phyloP scores from a whole-genome alignment of 2,888 invertebrate species.

The Taenaris catops region DNA sequence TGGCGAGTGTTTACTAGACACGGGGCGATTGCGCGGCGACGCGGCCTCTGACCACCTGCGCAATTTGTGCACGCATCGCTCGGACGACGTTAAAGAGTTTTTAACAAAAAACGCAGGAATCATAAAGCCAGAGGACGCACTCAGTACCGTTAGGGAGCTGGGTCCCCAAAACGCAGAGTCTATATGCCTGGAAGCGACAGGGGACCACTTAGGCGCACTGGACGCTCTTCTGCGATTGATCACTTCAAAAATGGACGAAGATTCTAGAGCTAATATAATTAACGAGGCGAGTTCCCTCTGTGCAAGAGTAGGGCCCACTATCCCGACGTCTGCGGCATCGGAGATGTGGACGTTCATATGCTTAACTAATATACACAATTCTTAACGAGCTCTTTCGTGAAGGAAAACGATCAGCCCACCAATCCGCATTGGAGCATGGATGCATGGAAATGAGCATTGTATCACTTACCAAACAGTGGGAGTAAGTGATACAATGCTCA shows the following conservation, averaged over 20 bases:
- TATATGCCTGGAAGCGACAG: conserved; percentile 56
- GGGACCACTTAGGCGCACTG: conserved; percentile 57
- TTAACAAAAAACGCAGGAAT: conserved; percentile 45
- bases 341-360: conserved; percentile 53
- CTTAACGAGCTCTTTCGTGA: too few species aligned
- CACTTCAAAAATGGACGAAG: conserved; percentile 26
- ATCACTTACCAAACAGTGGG: too few species aligned
- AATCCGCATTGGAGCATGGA: too few species aligned
- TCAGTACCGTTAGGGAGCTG: conserved; percentile 43
- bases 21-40: conserved; percentile 42
- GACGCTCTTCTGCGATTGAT: conserved; percentile 44
- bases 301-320: conserved; percentile 43
- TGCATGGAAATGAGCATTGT: too few species aligned
- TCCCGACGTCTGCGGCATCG: conserved; percentile 37
- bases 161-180: conserved; percentile 54
- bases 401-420: too few species aligned
- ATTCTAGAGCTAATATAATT: conserved; percentile 29
- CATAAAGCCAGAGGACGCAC: conserved; percentile 61
- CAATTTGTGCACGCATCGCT: conserved; percentile 42
- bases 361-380: too few species aligned
- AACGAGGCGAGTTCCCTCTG: conserved; percentile 47
- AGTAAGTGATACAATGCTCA: too few species aligned
- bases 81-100: conserved; percentile 43
- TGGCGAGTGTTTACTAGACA: conserved; percentile 42
- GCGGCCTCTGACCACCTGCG: conserved; percentile 48